Evolutionary conservation across 2,888 invertebrate genomes (phyloP), one percentile per base, ranked within the genome.

Genomic region (Melangyna quadrimaculata): DNA sequence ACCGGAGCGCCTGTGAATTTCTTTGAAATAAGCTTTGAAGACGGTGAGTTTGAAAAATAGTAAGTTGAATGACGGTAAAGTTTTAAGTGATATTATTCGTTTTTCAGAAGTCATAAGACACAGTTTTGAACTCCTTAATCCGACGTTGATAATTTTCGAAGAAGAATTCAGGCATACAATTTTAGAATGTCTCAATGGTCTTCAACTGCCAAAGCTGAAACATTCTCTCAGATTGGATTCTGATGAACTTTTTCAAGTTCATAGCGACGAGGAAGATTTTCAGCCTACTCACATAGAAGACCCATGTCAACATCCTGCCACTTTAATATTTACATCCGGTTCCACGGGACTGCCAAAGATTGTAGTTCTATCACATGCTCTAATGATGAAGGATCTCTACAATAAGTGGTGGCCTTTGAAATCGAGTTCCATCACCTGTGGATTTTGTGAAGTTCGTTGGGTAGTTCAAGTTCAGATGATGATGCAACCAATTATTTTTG

Each of bases 1-100:
- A 53, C 86, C 8, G 88, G 87, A 40, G 81, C 86, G 8, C 78
- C 86, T 10, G 63, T 88, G 0, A 88, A 88, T 35, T 88, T 84
- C 35, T 88, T 88, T 67, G 88, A 88, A 59, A 81, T 87, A 0
- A 79, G 70, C 10, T 80, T 88, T 8, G 53, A 84, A 24, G 74
- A 57, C 24, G 87, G 88, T 88, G 51, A 65, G 87, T 40, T 14
- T 1, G 9, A 12, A 10, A 35, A 40, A 4, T 10, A 24, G 3
- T 22, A 51, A 29, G 1, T 53, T n/a, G 40, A 6, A 5, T 19
- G 6, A 3, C 10, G 1, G 7, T n/a, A n/a, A n/a, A n/a, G n/a
- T n/a, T 55, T 32, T 1, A 17, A 32, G 32, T 32, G 12, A 12
- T 10, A n/a, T 5, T 27, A 7, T n/a, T n/a, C n/a, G n/a, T 3